Base-by-base conservation (phyloP, 2,113 vertebrate species). In the Todiramphus saurophagus region DNA sequence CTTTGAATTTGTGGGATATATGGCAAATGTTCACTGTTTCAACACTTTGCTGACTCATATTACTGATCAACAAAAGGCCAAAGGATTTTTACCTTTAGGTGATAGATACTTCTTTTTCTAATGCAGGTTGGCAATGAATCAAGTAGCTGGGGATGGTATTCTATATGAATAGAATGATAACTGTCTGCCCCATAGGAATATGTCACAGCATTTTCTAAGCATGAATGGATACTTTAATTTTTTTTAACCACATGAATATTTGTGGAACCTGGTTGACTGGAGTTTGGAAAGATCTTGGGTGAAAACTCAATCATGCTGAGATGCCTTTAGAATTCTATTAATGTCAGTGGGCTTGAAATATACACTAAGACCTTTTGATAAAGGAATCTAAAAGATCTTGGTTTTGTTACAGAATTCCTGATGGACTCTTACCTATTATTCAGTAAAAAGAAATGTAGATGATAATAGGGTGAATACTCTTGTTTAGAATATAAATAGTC, bases 401-500 rank as follows among this genome's bases (percentile, higher is more conserved):
- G 1, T 68, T 82, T 73, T n/a, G 3, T 37, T 80, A 9, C 30
- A 76, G 21, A 60, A 76, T 63, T 89, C 55, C 39, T 63, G n/a
- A 59, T 2, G 3, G 12, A 64, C 8, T 60, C 7, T 46, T 80
- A n/a, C 6, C 3, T 67, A 53, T 19, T 13, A 37, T 58, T 60
- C 87, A 25, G 3, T 46, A 20, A 74, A 83, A 70, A 62, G n/a
- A 68, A 43, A 0, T 39, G 5, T 20, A 46, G 4, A 37, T 33
- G 6, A 2, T 55, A 39, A 21, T 9, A 77, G 3, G 24, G 6
- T 0, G 10, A 72, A 68, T 56, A 62, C 1, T 1, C 2, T 77
- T 60, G 1, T 41, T 85, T 63, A 72, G 11, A 78, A 56, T 48
- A 70, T 19, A 76, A 76, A 73, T 35, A 31, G 13, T 31, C 7